Conservation (phyloP, 2,113 vertebrate species). For the Percina caprodes region DNA sequence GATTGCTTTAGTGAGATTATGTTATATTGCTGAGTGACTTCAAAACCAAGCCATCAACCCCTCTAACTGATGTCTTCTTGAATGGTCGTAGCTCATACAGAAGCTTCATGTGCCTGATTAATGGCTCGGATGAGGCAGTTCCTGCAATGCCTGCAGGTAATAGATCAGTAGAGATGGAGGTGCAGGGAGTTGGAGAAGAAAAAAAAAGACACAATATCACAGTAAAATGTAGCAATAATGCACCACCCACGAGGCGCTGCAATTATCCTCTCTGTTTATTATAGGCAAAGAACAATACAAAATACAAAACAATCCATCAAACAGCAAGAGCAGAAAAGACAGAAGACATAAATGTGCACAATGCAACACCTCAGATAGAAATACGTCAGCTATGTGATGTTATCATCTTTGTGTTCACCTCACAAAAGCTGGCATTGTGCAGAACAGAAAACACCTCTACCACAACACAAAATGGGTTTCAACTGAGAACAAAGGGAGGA, state of each 20-base stretch:
- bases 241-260: neutral
- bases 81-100: constrained; percentile 34
- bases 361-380: constrained; percentile 31
- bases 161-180: constrained; percentile 19
- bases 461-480: constrained; percentile 14
- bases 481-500: constrained; percentile 16
- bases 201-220: neutral
- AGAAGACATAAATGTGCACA: constrained; percentile 37
- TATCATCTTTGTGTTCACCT: constrained; percentile 32
- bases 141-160: constrained; percentile 22
- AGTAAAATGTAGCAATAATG: constrained; percentile 11
- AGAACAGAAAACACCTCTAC: constrained; percentile 30
- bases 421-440: constrained; percentile 54
- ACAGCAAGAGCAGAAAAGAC: constrained; percentile 54
- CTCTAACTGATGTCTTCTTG: constrained; percentile 45
- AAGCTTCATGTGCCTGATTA: constrained; percentile 46
- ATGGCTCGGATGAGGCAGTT: constrained; percentile 28
- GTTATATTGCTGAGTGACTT: constrained; percentile 41
- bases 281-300: constrained; percentile 69
- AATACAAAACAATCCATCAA: constrained; percentile 70
- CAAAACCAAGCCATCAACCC: constrained; percentile 47
- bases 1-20: constrained; percentile 43
- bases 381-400: constrained; percentile 11
- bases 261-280: constrained; percentile 67
- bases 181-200: neutral